Conservation (phyloP, 35 echinoderm and acorn worm species). For the Apostichopus japonicus region DNA sequence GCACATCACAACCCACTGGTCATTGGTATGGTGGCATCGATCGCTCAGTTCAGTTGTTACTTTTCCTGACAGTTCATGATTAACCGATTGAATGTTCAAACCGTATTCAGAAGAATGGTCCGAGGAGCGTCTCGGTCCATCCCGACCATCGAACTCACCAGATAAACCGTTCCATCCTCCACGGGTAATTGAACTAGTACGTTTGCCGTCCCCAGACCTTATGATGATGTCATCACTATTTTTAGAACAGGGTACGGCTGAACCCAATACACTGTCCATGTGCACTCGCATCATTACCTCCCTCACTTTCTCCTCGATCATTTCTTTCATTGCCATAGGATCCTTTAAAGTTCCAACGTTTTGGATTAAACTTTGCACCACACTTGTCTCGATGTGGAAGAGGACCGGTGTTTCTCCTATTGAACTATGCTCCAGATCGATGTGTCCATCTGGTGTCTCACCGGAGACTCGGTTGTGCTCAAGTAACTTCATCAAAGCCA, state of each 20-base stretch:
- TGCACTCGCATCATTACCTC: conserved; percentile 56
- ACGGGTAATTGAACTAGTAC: no score
- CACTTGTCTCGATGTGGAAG: conserved; percentile 39
- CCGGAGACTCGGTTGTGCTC: not conserved
- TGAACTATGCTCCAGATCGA: not conserved
- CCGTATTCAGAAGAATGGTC: no score
- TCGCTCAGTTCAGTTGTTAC: no score
- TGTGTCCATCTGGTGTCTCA: not conserved
- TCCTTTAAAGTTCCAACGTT: conserved; percentile 41
- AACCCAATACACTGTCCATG: conserved; percentile 57
- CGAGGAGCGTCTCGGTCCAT: no score
- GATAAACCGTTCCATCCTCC: no score
- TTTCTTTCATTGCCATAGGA: conserved; percentile 18
- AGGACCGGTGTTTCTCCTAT: conserved; percentile 42
- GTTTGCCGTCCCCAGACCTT: not conserved
- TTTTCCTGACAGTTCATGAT: no score
- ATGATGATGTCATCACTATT: conserved; percentile 72
- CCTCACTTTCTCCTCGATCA: conserved; percentile 48
- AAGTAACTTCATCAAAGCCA: conserved; percentile 59
- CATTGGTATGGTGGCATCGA: no score
- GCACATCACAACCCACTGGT: conserved; percentile 5
- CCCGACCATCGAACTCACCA: no score
- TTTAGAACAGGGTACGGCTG: conserved; percentile 66
- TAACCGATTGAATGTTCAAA: no score
- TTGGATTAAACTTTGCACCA: conserved; percentile 38